Evolutionary conservation across 2,113 vertebrate genomes (phyloP), one percentile per base, ranked within the genome.

Genomic region (Zosterops borbonicus): DNA sequence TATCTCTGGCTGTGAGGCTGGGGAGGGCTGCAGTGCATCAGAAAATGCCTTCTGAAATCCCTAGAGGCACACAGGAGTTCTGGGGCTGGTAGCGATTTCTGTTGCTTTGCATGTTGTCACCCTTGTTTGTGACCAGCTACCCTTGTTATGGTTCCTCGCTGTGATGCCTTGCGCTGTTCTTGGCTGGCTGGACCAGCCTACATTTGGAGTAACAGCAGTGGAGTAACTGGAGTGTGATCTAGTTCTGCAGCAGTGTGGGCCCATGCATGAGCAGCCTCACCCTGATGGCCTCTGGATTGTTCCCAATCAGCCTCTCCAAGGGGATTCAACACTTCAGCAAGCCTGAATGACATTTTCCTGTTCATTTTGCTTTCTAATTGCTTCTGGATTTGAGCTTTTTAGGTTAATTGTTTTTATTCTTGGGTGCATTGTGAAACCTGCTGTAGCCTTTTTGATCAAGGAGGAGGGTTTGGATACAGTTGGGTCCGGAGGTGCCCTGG

Each of bases 401-500:
- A 74, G 50, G 52, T 28, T 29, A 77, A 50, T 67, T 80, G 18
- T 55, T 55, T 47, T 47, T 35, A 16, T 1, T 1, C 19, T 49
- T 22, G 28, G 2, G 33, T 82, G 58, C 25, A 60, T 44, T 2
- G 5, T 83, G 73, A 76, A 86, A 52, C 27, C 27, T 1, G 1
- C 47, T 0, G 0, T 33, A 63, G 49, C 23, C 19, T 49, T 77
- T 92, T 62, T 1, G 0, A 27, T 12, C 14, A 15, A 49, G 42
- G 29, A 46, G 25, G 46, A 53, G n/a, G 28, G 5, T 44, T 56
- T 82, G 53, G 58, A 28, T 3, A 5, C 12, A 9, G 28, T 49
- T 69, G 35, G 27, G 24, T 27, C 1, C 3, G 27, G 46, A 78
- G 62, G 19, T 46, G 47, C 22, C 47, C 14, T 70, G 19, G 5